A percentile compares a stretch with the other conserved stretches of the same genome.
These are phyloP conservation scores for Brachyalestes nurse DNA, from an alignment of 2,797 vertebrate genomes.

Conservation along the genomic window DNA sequence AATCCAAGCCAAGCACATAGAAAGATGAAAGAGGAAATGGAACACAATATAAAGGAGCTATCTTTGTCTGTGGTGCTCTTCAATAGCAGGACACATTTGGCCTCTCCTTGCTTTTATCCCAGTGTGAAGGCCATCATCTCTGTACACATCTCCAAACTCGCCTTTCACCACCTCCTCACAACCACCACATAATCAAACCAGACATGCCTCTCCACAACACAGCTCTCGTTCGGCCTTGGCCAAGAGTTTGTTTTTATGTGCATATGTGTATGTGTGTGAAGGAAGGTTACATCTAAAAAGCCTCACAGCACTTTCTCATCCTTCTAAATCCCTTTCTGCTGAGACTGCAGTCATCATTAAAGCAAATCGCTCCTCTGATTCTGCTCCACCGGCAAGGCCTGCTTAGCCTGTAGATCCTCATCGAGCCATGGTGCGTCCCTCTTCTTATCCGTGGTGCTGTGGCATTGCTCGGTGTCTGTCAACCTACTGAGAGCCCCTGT, in stretches of 20 bases:
- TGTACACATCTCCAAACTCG: constrained; percentile 30
- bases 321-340: constrained; percentile 34
- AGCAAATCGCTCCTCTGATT: constrained; percentile 17
- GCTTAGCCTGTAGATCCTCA: constrained; percentile 6
- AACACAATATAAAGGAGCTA: constrained; percentile 47
- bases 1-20: constrained; percentile 53
- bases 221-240: constrained; percentile 31
- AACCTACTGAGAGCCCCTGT: constrained; percentile 31
- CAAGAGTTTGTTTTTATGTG: constrained; percentile 2
- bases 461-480: constrained; percentile 6
- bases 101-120: constrained; percentile 46
- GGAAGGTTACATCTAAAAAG: constrained; percentile 12
- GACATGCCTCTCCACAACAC: constrained; percentile 23
- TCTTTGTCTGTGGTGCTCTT: constrained; percentile 38
- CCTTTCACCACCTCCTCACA: constrained; percentile 31
- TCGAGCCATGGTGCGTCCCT: background rate
- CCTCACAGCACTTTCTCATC: constrained; percentile 1
- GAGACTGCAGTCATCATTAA: constrained; percentile 37
- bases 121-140: constrained; percentile 45
- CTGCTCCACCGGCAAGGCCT: background rate
- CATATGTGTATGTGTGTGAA: constrained; percentile 8
- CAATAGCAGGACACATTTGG: constrained; percentile 46
- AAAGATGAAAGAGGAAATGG: constrained; percentile 49
- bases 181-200: constrained; percentile 35
- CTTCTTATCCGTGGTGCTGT: background rate